Percentiles rank a stretch among this genome's conserved stretches.
Evolutionary conservation across 2,888 invertebrate genomes (phyloP).

Genomic region (Epicampocera succincta): DNA sequence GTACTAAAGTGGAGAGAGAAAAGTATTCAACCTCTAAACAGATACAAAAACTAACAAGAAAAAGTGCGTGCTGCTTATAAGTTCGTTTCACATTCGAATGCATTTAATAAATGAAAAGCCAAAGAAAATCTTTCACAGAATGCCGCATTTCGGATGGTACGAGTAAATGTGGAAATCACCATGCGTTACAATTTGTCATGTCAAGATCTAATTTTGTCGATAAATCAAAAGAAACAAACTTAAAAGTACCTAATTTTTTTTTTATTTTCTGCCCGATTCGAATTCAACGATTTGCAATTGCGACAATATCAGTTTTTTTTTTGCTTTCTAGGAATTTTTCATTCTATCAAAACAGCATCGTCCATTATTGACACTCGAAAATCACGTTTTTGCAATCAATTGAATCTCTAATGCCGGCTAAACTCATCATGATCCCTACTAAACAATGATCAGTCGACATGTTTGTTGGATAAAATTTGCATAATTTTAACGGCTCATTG

Average conservation of each 20-base stretch:
- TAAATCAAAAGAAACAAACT: conserved; percentile 24
- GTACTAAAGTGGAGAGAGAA: conserved; percentile 9
- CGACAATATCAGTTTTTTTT: conserved; percentile 8
- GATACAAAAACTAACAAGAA: neutral
- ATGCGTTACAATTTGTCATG: conserved; percentile 67
- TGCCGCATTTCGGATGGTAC: conserved; percentile 8
- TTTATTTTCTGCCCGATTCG: conserved; percentile 48
- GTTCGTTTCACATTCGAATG: conserved; percentile 55
- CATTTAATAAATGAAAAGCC: conserved; percentile 17
- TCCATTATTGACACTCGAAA: conserved; percentile 62
- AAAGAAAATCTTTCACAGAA: neutral
- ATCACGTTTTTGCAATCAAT: conserved; percentile 66
- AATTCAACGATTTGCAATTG: conserved; percentile 16
- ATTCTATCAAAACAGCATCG: conserved; percentile 36
- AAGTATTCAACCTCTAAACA: neutral
- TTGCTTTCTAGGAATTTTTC: conserved; percentile 48
- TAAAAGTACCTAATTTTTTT: neutral
- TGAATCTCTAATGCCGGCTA: neutral
- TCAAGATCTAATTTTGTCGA: conserved; percentile 58
- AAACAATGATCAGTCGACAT: conserved; percentile 56
- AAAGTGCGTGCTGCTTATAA: conserved; percentile 50
- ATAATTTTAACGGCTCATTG: conserved; percentile 41
- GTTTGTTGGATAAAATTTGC: conserved; percentile 58
- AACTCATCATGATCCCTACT: conserved; percentile 26
- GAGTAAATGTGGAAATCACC: conserved; percentile 35